Conservation (phyloP, 2,113 vertebrate species). For the Ciconia maguari region DNA sequence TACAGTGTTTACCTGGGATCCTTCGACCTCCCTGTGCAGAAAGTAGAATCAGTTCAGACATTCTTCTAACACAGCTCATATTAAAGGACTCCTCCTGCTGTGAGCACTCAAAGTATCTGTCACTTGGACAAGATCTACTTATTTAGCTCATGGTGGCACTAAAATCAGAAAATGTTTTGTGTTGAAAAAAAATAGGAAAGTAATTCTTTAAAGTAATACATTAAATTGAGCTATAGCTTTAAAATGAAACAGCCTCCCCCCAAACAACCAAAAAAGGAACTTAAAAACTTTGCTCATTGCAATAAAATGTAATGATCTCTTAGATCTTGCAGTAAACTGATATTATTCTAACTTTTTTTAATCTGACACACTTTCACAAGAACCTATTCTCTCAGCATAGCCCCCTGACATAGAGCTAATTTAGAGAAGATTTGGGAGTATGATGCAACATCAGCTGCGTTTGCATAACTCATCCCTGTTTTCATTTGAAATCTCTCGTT, state of each 20-base stretch:
- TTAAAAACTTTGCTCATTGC: conserved; percentile 28
- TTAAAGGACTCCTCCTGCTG: background rate
- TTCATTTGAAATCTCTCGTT: conserved; percentile 85
- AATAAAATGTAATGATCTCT: conserved; percentile 60
- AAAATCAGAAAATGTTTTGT: background rate
- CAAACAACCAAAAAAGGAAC: background rate
- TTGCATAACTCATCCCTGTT: conserved; percentile 86
- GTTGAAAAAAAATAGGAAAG: background rate
- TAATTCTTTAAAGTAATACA: conserved; percentile 16
- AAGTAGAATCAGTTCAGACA: background rate
- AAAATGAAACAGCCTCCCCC: background rate
- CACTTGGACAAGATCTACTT: background rate
- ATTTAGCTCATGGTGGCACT: background rate
- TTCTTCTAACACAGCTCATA: background rate
- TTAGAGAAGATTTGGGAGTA: conserved; percentile 89
- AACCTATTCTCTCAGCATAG: conserved; percentile 58
- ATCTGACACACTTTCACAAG: conserved; percentile 45
- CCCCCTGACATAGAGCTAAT: conserved; percentile 87
- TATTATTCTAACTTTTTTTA: conserved; percentile 66
- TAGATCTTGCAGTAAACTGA: conserved; percentile 60
- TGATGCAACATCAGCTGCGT: conserved; percentile 90
- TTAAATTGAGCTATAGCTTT: conserved; percentile 23
- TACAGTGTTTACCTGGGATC: background rate
- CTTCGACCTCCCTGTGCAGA: background rate
- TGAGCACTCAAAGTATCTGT: background rate